Percentiles rank a stretch among this genome's conserved stretches.
phyloP scores from a whole-genome alignment of 2,113 vertebrate genomes.

The Perognathus longimembris region DNA sequence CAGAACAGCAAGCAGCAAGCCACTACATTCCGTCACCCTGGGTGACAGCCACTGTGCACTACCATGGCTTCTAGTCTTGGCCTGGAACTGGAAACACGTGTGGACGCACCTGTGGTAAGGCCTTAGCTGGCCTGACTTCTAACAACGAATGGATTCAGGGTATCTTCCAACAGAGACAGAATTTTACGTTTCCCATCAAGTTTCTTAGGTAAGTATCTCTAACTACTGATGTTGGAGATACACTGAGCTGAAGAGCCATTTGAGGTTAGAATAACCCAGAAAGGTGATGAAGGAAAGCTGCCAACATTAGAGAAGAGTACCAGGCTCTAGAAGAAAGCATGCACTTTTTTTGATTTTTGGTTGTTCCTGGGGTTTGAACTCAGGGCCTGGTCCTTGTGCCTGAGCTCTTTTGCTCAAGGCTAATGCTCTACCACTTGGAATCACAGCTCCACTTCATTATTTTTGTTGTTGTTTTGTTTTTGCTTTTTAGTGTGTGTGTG shows the following conservation, averaged over 20 bases:
- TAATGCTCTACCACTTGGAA: no score
- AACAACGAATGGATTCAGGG: not conserved
- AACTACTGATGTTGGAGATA: not conserved
- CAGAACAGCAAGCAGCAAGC: not conserved
- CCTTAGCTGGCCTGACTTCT: not conserved
- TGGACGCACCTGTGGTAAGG: not conserved
- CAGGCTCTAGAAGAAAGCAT: not conserved
- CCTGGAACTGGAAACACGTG: not conserved
- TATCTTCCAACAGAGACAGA: not conserved
- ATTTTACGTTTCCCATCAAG: not conserved
- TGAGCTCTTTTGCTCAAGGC: no score
- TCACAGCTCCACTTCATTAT: no score
- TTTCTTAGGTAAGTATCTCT: not conserved
- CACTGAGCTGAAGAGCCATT: not conserved
- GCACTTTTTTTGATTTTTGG: no score
- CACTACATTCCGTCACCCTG: not conserved
- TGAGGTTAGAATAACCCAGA: not conserved
- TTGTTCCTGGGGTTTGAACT: no score
- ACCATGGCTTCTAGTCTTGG: not conserved
- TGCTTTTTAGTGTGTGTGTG: no score
- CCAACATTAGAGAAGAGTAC: rapidly evolving
- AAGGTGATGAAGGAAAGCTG: not conserved
- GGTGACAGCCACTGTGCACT: rapidly evolving
- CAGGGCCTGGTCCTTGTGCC: no score
- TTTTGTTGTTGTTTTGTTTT: no score